phyloP scores from a whole-genome alignment of 2,113 vertebrate genomes.

The Polypterus senegalus region DNA sequence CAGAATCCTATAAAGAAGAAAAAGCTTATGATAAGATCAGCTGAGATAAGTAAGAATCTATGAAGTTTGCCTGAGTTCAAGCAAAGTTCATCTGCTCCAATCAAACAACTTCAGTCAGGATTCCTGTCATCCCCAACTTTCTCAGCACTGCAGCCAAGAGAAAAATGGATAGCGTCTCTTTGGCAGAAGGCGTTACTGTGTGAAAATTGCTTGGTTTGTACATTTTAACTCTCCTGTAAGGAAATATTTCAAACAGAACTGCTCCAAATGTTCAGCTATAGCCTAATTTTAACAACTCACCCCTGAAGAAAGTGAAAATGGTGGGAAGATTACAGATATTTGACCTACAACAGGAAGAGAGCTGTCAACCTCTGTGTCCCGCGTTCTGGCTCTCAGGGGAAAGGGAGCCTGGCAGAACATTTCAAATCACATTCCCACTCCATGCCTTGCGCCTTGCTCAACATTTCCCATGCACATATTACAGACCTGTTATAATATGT shows the following conservation, averaged over 20 bases:
- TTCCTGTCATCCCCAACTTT: conserved; percentile 19
- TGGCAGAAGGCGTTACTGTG: conserved; percentile 44
- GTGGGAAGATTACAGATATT: conserved; percentile 91
- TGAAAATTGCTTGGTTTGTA: conserved; percentile 46
- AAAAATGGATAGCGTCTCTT: conserved; percentile 19
- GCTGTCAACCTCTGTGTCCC: conserved; percentile 64
- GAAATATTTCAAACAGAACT: conserved; percentile 49
- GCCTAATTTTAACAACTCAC: conserved; percentile 70
- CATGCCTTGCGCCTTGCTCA: conserved; percentile 19
- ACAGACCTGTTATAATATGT: too few species aligned
- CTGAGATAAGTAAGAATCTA: conserved; percentile 17
- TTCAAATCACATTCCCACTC: conserved; percentile 79
- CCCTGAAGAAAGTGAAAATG: conserved; percentile 65
- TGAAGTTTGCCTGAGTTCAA: conserved; percentile 21
- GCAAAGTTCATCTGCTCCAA: conserved; percentile 24
- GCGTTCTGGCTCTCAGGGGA: conserved; percentile 49
- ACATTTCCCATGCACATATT: conserved; percentile 20
- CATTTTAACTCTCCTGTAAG: conserved; percentile 42
- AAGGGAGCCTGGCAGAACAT: conserved; percentile 77
- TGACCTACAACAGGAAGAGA: conserved; percentile 87
- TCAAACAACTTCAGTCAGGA: conserved; percentile 5
- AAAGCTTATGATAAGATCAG: conserved; percentile 19
- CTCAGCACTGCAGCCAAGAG: conserved; percentile 12
- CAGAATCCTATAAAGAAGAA: too few species aligned
- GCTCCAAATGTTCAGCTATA: conserved; percentile 62